phyloP scores from a whole-genome alignment of 2,797 vertebrate species.

The Sebastes minor region DNA sequence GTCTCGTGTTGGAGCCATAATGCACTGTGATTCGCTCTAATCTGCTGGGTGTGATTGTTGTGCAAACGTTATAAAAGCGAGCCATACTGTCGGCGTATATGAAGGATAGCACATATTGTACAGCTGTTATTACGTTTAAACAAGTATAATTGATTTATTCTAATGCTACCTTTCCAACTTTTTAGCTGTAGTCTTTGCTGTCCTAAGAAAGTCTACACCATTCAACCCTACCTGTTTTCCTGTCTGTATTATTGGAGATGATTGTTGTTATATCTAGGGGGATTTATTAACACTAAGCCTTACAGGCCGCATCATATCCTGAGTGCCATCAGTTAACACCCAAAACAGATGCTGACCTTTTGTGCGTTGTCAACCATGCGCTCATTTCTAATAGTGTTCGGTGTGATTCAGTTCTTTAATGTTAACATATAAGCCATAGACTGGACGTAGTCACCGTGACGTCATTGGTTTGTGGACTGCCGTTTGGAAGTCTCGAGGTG shows the following conservation, averaged over 20 bases:
- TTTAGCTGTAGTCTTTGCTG: neutral
- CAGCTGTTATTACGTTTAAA: too few relatives aligned
- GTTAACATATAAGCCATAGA: neutral
- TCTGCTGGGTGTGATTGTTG: neutral
- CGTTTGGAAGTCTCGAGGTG: too few relatives aligned
- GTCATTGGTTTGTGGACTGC: too few relatives aligned
- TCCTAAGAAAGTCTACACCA: neutral
- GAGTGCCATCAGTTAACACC: neutral
- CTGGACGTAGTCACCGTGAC: too few relatives aligned
- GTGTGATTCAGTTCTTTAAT: neutral
- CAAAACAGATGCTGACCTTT: neutral
- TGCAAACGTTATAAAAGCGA: neutral
- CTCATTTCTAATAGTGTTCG: neutral
- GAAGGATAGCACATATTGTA: neutral
- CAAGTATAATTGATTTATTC: too few relatives aligned
- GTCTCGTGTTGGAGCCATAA: neutral
- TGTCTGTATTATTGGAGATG: neutral
- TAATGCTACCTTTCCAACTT: too few relatives aligned
- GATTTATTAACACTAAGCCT: neutral
- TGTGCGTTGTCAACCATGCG: too few relatives aligned
- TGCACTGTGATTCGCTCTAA: too few relatives aligned
- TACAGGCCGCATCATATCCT: neutral
- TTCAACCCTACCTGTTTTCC: neutral
- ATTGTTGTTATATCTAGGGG: neutral
- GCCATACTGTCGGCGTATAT: neutral